A percentile compares a stretch with the other conserved stretches of the same genome.
Conservation (phyloP, 2,797 vertebrate species). For the Meriones psammophilus region DNA sequence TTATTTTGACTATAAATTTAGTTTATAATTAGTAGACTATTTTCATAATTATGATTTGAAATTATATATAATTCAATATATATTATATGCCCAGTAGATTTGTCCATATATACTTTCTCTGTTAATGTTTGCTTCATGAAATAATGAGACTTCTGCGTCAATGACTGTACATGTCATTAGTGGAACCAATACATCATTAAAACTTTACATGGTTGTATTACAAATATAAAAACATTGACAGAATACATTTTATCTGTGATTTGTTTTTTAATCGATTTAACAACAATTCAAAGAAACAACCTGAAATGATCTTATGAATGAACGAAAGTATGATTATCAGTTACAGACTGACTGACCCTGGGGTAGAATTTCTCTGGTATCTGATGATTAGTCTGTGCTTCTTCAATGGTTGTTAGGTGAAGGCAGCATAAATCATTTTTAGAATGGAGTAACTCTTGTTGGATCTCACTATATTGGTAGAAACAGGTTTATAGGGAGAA, state of each 20-base stretch:
- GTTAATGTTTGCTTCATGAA: not conserved
- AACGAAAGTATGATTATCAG: not conserved
- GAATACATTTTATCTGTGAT: not conserved
- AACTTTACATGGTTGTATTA: not conserved
- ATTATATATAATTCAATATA: too few relatives aligned
- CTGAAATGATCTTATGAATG: not conserved
- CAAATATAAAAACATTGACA: not conserved
- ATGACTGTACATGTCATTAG: not conserved
- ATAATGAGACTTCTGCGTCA: not conserved
- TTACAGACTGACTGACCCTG: not conserved
- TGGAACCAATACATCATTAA: not conserved
- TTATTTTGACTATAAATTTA: constrained; percentile 45
- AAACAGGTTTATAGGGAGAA: not conserved
- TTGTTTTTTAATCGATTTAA: constrained; percentile 12
- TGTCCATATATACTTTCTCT: not conserved
- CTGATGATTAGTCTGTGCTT: not conserved
- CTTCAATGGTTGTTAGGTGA: not conserved
- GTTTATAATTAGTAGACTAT: not conserved
- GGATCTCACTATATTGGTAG: not conserved
- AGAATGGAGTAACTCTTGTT: not conserved
- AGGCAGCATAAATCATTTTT: not conserved
- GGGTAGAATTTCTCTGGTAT: not conserved
- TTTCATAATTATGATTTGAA: constrained; percentile 37
- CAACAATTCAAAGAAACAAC: not conserved
- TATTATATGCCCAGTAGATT: not conserved